Base-by-base conservation (phyloP, 2,113 vertebrate genomes). In the Thalassoma bifasciatum region DNA sequence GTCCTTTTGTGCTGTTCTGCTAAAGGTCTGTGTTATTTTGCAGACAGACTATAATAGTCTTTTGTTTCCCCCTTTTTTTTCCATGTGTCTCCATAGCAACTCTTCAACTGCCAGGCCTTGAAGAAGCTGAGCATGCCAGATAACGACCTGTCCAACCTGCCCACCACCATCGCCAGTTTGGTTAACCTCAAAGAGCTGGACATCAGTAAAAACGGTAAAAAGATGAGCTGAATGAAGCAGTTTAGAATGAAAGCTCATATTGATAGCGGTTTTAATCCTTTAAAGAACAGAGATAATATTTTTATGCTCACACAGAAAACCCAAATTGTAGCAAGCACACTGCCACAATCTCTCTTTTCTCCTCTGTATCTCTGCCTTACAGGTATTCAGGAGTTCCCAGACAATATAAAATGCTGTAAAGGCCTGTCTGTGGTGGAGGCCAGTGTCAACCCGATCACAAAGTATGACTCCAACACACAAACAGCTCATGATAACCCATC, bases 381-480 rank as follows among this genome's bases (percentile, higher is more conserved):
- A 99, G 98, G 98, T 90, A 97, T 99, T 90, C 98, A 99, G 94
- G 98, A 99, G 92, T 99, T 99, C 90, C 98, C 98, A 90, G 98
- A 99, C 86, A 99, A 96, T 80, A 99, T 99, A 76, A 99, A 99
- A 92, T 99, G 97, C 85, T 99, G 98, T 95, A 99, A 99, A 94
- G 97, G 96, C 93, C 94, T 99, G 92, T 96, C 97, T 79, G 96
- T 99, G 90, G 96, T 99, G 89, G 98, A 99, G 92, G 98, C 98
- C 94, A 99, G 98, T 86, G 98, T 99, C 89, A 99, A 99, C 88
- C 98, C 98, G 1, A 98, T 99, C 91, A 96, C 98, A 90, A 99
- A 99, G 98, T 99, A 94, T 97, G 97, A 77, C 51, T 36, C 37
- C 26, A n/a, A 52, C 37, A 26, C 52, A 52, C 23, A 3, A 49